A percentile compares a stretch with the other conserved stretches of the same genome.
Evolutionary conservation across 2,888 invertebrate genomes (phyloP).

Genomic region (Epistrophe grossulariae): DNA sequence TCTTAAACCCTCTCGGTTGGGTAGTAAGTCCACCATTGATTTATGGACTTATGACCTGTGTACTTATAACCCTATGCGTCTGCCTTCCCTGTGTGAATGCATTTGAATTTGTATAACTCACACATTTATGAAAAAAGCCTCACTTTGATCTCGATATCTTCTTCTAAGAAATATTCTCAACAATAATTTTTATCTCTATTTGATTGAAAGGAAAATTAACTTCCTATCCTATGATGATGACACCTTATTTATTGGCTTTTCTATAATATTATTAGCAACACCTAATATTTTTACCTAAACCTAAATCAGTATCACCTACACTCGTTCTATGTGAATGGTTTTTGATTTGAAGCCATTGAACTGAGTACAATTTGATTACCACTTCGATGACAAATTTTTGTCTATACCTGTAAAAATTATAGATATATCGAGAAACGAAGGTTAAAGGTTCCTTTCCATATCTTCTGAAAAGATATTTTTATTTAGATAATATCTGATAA

Average conservation of each 20-base stretch:
- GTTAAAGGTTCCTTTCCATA: not conserved
- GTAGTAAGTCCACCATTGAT: no score
- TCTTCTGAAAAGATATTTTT: not conserved
- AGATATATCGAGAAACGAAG: not conserved
- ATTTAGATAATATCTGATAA: not conserved
- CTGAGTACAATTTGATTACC: not conserved
- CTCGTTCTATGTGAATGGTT: not conserved
- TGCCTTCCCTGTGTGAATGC: no score
- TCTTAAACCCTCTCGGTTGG: no score
- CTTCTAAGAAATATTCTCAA: not conserved
- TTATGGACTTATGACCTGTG: no score
- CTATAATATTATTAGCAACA: not conserved
- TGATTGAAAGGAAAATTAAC: not conserved
- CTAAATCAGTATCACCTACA: no score
- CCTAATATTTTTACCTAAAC: no score
- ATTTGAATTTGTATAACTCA: no score
- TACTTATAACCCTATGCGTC: no score
- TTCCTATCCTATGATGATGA: not conserved
- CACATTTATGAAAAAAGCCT: no score
- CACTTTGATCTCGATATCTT: no score
- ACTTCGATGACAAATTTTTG: not conserved
- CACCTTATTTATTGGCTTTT: not conserved
- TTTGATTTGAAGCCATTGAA: constrained; percentile 5
- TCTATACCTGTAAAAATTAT: not conserved
- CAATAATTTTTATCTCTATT: not conserved